phyloP scores from a whole-genome alignment of 1,140 invertebrate species.

The Nephila pilipes region DNA sequence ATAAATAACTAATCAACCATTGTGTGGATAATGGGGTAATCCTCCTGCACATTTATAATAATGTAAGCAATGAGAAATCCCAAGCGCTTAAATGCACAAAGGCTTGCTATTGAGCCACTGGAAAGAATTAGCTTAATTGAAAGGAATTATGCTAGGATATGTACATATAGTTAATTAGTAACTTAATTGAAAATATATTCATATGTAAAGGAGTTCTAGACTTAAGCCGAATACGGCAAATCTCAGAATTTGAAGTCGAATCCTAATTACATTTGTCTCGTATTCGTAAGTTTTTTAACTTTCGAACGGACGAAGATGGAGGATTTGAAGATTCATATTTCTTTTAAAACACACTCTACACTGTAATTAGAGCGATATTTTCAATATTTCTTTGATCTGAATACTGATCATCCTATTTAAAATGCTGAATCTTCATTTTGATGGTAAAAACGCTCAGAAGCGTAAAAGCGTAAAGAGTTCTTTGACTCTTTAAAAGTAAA shows the following conservation, averaged over 20 bases:
- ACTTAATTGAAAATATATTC: conserved; percentile 60
- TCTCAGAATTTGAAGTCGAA: conserved; percentile 19
- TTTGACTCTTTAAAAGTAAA: too few relatives aligned
- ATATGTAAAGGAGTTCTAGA: conserved; percentile 16
- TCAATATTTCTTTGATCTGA: background rate
- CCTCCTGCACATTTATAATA: conserved; percentile 52
- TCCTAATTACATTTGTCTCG: conserved; percentile 32
- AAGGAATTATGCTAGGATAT: conserved; percentile 56
- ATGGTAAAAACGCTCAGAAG: too few relatives aligned
- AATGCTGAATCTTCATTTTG: too few relatives aligned
- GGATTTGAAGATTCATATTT: conserved; percentile 16
- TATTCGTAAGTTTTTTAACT: conserved; percentile 31
- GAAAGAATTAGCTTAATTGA: conserved; percentile 57
- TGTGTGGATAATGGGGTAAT: background rate
- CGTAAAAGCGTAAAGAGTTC: too few relatives aligned
- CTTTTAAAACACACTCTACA: background rate
- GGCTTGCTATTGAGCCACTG: background rate
- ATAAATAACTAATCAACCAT: conserved; percentile 54
- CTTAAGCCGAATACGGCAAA: background rate
- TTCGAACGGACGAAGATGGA: background rate
- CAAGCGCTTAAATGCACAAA: background rate
- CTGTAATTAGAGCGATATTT: background rate
- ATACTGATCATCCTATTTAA: background rate
- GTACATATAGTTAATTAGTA: conserved; percentile 69
- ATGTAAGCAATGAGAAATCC: conserved; percentile 53